Conservation (phyloP, 2,888 invertebrate species). For the Drosophila eohydei region DNA sequence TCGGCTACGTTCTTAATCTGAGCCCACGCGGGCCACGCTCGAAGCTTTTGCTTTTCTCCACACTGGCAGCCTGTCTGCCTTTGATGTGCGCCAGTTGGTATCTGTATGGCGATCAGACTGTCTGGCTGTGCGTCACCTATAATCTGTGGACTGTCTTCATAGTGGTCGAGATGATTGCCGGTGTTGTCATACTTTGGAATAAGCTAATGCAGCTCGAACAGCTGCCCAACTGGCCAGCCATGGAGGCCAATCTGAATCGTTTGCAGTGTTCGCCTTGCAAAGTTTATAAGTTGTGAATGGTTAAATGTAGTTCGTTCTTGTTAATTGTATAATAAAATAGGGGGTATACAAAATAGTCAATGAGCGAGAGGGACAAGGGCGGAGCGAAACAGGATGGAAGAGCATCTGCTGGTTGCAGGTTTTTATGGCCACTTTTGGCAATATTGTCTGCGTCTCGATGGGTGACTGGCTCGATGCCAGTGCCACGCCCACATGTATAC, state of each 20-base stretch:
- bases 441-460: constrained; percentile 10
- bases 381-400: not conserved
- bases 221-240: not conserved
- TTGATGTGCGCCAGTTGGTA: constrained; percentile 11
- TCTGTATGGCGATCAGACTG: not conserved
- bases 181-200: not conserved
- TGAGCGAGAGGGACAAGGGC: accelerated
- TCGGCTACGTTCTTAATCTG: constrained; percentile 25
- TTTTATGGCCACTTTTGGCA: not conserved
- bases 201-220: accelerated
- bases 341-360: not conserved
- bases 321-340: not conserved
- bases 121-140: not conserved
- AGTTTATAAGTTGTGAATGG: not conserved
- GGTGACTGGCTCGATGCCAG: not conserved
- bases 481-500: constrained; percentile 23
- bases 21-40: not conserved
- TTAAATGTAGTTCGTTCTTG: not conserved
- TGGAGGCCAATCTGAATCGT: not conserved
- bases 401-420: constrained; percentile 16
- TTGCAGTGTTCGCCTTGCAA: too few species aligned
- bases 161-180: constrained; percentile 4
- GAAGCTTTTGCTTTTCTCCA: not conserved
- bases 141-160: constrained; percentile 17
- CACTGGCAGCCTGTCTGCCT: not conserved